These are phyloP conservation scores for Myathropa florea DNA, from an alignment of 2,888 invertebrate species.

Conservation along the genomic window DNA sequence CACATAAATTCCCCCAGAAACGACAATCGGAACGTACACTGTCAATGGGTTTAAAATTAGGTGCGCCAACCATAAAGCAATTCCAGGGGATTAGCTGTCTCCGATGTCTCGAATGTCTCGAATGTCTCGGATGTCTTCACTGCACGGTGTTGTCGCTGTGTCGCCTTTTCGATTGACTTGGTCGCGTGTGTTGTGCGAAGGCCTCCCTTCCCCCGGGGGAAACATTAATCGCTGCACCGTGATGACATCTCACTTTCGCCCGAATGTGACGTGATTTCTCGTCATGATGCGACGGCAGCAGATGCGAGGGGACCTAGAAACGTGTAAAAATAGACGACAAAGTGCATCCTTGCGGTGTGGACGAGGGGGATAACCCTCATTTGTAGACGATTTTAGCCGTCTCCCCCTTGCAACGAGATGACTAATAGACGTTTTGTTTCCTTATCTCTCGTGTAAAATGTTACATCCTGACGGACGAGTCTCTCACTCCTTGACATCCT, in stretches of 20 bases:
- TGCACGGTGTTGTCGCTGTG: too few species aligned
- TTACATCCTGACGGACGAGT: background rate
- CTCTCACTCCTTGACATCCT: constrained; percentile 19
- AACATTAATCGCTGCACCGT: constrained; percentile 62
- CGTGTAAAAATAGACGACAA: background rate
- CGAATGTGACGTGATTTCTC: constrained; percentile 55
- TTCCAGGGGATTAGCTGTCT: constrained; percentile 55
- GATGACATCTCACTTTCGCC: constrained; percentile 67
- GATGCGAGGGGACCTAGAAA: constrained; percentile 30
- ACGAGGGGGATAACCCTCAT: background rate
- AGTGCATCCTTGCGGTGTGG: constrained; percentile 35
- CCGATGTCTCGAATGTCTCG: constrained; percentile 29
- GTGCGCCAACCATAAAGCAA: constrained; percentile 56
- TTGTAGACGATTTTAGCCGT: background rate
- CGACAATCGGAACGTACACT: constrained; percentile 23
- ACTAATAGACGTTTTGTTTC: constrained; percentile 46
- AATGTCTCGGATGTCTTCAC: constrained; percentile 13
- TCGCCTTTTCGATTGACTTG: background rate
- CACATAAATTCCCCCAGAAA: constrained; percentile 1
- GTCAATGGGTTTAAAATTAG: constrained; percentile 65
- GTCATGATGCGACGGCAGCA: constrained; percentile 34
- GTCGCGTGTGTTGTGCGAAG: background rate
- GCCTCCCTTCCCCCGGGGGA: constrained; percentile 42
- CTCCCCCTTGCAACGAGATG: background rate
- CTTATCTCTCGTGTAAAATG: constrained; percentile 6